Evolutionary conservation across 1,140 invertebrate genomes (phyloP), one percentile per base, ranked within the genome.

Genomic region (Macrobrachium rosenbergii): DNA sequence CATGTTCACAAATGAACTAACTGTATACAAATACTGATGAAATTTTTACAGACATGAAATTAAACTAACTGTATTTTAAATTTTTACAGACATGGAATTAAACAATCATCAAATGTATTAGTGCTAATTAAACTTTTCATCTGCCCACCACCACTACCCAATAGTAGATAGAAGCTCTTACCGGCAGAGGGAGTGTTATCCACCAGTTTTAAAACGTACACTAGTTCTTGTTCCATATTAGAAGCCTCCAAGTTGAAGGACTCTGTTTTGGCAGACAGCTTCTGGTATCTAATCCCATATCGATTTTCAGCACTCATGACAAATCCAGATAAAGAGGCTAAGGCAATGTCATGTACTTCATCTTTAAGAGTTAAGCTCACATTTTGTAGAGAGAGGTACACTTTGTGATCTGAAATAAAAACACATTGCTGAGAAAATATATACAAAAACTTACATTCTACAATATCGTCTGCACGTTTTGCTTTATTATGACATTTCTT

Each of bases 181-280:
- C 94, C 94, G 91, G 93, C 94, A 75, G 94, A 93, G 85, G 95
- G 93, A 90, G 94, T 94, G 90, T 95, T 94, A 2, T 95, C 95
- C 0, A 94, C 79, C 12, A 88, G 76, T 72, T 88, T 95, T 21
- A 96, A 92, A 17, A 97, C 92, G 1, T 95, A 94, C 11, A 96
- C 94, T 45, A 96, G 91, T 90, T 96, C 95, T 89, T 96, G 94
- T 87, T 96, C 95, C 0, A 94, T 92, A 64, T 95, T 95, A 23
- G 94, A 93, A 0, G 96, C 96, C 92, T 97, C 96, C 8, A 97
- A 92, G 5, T 96, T 94, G 90, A 96, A 94, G 90, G 95, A 96
- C 92, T 97, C 96, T 75, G 95, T 94, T 84, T 95, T 93, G 14
- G 94, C 94, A 52, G 95, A 95, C 45, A 96, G 89, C 92, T 96